These are phyloP conservation scores for Rafetus swinhoei DNA, from an alignment of 2,113 vertebrate species.

Conservation along the genomic window DNA sequence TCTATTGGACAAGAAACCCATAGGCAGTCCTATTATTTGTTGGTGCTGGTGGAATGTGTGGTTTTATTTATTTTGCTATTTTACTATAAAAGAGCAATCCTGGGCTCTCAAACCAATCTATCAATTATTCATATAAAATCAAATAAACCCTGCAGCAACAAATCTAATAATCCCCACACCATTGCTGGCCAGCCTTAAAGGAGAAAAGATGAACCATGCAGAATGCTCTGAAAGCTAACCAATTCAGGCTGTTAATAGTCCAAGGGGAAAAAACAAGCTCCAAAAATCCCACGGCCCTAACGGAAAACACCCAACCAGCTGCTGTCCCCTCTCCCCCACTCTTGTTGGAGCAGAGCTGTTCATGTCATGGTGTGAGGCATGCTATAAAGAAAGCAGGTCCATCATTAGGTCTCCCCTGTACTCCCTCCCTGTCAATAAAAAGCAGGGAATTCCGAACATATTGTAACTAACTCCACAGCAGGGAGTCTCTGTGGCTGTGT, in stretches of 20 bases:
- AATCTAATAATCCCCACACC: slow-evolving; percentile 50
- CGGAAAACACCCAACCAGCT: background rate
- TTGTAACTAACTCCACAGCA: background rate
- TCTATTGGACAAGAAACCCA: slow-evolving; percentile 27
- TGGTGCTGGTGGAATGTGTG: background rate
- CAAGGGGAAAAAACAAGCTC: background rate
- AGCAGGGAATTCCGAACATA: background rate
- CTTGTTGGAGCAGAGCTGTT: background rate
- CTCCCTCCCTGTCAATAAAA: background rate
- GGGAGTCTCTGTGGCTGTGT: background rate
- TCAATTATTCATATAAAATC: background rate
- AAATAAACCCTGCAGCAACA: background rate
- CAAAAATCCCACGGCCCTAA: background rate
- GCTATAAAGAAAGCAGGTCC: background rate
- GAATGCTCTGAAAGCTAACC: background rate
- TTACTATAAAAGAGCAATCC: background rate
- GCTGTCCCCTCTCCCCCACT: background rate
- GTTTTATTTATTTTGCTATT: background rate
- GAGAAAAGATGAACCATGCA: background rate
- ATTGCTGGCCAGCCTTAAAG: slow-evolving; percentile 27
- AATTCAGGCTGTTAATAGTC: background rate
- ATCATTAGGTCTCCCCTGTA: background rate
- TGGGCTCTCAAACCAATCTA: background rate
- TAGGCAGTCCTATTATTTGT: slow-evolving; percentile 51
- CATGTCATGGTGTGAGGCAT: background rate